A percentile compares a stretch with the other conserved stretches of the same genome.
These are phyloP conservation scores for Xyrichtys novacula DNA, from an alignment of 2,797 vertebrate species.

Conservation along the genomic window DNA sequence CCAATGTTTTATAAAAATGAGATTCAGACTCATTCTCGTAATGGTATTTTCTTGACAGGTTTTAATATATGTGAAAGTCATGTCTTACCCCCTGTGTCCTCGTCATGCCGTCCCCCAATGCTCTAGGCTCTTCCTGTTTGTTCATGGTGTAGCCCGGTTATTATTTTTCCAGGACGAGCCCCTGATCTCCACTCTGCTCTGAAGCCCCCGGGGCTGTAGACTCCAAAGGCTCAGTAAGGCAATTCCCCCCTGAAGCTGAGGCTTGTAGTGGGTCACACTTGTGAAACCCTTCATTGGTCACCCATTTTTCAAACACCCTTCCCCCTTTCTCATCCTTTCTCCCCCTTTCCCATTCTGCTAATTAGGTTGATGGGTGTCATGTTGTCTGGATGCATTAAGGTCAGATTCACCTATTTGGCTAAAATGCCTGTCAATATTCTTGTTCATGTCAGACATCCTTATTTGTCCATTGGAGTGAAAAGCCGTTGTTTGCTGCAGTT, in stretches of 20 bases:
- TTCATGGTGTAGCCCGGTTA: conserved; percentile 17
- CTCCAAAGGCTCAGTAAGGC: conserved; percentile 42
- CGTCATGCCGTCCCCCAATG: background rate
- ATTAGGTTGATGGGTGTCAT: conserved; percentile 74
- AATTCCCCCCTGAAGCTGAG: conserved; percentile 26
- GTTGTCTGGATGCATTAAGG: conserved; percentile 60
- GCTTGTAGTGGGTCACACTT: conserved; percentile 47
- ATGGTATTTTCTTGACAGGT: conserved; percentile 2
- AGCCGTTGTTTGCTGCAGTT: no score
- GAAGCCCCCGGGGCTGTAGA: conserved; percentile 43
- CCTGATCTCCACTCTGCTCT: conserved; percentile 11
- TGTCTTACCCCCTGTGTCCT: background rate
- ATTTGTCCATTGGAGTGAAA: background rate
- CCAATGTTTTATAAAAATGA: conserved; percentile 1
- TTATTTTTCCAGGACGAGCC: conserved; percentile 17
- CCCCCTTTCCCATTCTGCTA: conserved; percentile 40
- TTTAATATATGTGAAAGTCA: conserved; percentile 1
- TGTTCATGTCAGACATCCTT: conserved; percentile 8
- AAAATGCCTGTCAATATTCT: conserved; percentile 17
- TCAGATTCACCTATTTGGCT: conserved; percentile 45
- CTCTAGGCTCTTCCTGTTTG: conserved; percentile 4
- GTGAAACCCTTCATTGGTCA: conserved; percentile 28
- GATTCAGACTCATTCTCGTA: background rate
- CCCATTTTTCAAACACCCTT: conserved; percentile 18
- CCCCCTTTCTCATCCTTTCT: background rate